These are phyloP conservation scores for Folsomia candida DNA, from an alignment of 2,888 invertebrate genomes.

Conservation along the genomic window DNA sequence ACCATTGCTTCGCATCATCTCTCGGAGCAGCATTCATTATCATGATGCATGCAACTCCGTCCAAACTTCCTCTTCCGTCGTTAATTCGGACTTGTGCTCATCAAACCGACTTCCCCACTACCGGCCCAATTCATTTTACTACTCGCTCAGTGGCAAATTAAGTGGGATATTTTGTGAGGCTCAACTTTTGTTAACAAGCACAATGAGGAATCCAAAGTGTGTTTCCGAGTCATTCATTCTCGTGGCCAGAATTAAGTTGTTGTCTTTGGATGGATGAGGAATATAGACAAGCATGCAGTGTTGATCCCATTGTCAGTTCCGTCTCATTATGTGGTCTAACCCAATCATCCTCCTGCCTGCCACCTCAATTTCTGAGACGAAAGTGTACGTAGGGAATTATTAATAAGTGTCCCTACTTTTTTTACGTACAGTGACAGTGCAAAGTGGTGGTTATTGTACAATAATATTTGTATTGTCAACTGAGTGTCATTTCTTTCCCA, in stretches of 20 bases:
- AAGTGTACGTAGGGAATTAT: too few species aligned
- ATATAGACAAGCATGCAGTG: too few species aligned
- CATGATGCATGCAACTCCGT: neutral
- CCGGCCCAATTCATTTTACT: neutral
- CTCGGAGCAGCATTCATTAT: neutral
- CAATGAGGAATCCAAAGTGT: slow-evolving; percentile 11
- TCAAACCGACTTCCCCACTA: neutral
- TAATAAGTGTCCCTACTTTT: too few species aligned
- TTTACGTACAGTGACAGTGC: too few species aligned
- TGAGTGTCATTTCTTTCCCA: neutral
- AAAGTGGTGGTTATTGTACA: neutral
- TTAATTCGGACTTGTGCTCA: neutral
- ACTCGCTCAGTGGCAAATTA: too few species aligned
- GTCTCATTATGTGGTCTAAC: neutral
- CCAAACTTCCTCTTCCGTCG: slow-evolving; percentile 15
- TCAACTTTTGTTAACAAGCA: neutral
- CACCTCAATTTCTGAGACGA: neutral
- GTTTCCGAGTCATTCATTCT: slow-evolving; percentile 10
- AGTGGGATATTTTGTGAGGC: too few species aligned
- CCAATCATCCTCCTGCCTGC: neutral
- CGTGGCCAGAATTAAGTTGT: slow-evolving; percentile 13
- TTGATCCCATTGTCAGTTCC: too few species aligned
- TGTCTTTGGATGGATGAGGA: neutral
- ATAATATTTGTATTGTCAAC: neutral
- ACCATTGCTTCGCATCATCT: too few species aligned